Conservation (phyloP, 2,113 vertebrate genomes). For the Balaeniceps rex region DNA sequence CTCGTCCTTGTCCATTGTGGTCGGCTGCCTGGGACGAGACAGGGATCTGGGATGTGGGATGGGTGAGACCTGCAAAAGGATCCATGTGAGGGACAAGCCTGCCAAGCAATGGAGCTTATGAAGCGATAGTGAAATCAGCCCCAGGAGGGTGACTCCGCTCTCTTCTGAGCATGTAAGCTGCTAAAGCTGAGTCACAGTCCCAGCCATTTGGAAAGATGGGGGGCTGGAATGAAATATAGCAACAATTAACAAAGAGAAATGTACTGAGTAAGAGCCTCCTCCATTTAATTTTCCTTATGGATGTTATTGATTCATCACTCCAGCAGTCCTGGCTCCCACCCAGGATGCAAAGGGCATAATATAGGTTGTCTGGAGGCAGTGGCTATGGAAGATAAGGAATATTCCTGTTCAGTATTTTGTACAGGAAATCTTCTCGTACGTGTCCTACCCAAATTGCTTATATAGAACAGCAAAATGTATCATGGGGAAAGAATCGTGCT, state of each 20-base stretch:
- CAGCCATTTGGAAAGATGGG: background rate
- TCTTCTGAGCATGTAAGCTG: background rate
- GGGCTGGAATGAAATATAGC: constrained; percentile 39
- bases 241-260: constrained; percentile 44
- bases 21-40: background rate
- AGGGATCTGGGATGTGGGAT: background rate
- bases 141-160: constrained; percentile 9
- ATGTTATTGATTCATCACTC: constrained; percentile 41
- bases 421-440: background rate
- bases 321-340: background rate
- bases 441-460: background rate
- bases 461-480: background rate
- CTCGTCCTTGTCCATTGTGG: background rate
- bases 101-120: background rate
- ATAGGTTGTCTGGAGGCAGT: constrained; percentile 22
- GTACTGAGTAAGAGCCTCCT: constrained; percentile 31
- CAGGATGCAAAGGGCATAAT: constrained; percentile 5
- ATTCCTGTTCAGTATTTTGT: background rate
- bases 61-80: background rate
- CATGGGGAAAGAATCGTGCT: background rate
- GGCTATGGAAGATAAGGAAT: background rate
- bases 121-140: background rate
- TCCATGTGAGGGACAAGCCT: background rate
- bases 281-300: constrained; percentile 53
- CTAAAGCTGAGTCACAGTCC: constrained; percentile 39